Conservation (phyloP, 2,797 vertebrate species). For the Halcyon chelicuti region DNA sequence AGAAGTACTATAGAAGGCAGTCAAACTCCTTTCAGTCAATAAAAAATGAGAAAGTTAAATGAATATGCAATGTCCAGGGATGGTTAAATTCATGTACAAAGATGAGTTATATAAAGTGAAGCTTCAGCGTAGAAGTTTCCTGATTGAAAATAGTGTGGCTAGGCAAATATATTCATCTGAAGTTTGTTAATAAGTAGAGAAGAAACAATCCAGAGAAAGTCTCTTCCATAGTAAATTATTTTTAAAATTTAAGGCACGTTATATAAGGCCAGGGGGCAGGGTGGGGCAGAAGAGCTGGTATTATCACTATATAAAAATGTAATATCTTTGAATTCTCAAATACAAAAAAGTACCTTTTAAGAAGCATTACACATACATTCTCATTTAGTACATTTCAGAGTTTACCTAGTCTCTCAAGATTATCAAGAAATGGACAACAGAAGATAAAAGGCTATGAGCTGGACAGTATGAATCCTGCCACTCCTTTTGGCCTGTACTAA, state of each 20-base stretch:
- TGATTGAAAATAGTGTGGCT: not conserved
- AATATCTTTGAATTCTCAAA: not conserved
- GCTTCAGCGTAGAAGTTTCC: not conserved
- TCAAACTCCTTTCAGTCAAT: not conserved
- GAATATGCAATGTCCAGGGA: not conserved
- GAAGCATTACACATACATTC: not conserved
- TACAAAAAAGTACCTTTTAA: not conserved
- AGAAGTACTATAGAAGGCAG: not conserved
- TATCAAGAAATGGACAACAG: not conserved
- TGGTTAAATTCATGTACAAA: not conserved
- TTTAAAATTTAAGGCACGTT: not conserved
- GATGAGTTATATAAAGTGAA: not conserved
- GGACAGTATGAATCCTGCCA: not conserved
- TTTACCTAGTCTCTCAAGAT: not conserved
- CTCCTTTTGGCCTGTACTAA: not conserved
- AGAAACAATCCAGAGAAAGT: not conserved
- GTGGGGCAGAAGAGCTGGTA: not conserved
- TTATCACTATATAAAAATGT: not conserved
- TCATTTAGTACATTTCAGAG: not conserved
- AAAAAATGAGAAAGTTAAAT: not conserved
- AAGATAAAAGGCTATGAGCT: not conserved
- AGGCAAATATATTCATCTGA: not conserved
- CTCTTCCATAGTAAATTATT: not conserved
- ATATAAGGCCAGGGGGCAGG: rapidly evolving
- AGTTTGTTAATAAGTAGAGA: not conserved